Base-by-base conservation (phyloP, 2,888 invertebrate species). In the Odontocerum albicorne region DNA sequence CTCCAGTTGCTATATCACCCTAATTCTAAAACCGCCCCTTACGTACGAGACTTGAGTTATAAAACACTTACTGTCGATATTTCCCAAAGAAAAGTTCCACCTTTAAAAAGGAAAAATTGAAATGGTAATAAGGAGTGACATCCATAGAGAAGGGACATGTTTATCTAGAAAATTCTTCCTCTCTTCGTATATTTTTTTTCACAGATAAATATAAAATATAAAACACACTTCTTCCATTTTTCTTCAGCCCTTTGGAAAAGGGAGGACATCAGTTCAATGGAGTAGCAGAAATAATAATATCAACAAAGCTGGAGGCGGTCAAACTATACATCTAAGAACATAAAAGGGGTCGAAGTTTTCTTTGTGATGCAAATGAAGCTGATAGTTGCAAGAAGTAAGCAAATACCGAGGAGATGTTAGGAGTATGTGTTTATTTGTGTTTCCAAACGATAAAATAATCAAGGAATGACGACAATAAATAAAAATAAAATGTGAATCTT, bases 61-160 rank as follows among this genome's bases (percentile, higher is more conserved):
- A 58, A 58, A 53, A 58, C 54, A 50, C 54, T 58, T 58, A 54
- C 43, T 52, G 52, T 40, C 52, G 54, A 58, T 49, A 47, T 50
- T 46, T 54, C 13, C 33, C 50, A 19, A n/a, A 33, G 22, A 22
- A 35, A 49, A 49, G 33, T 43, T 47, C 43, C 35, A 54, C 51
- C 55, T 52, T 55, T 49, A 59, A 55, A 55, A 46, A 43, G 49
- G 44, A 57, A 43, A 55, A 59, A 59, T 52, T 59, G 51, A 51
- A 59, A 55, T 59, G 59, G 52, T 55, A 55, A 55, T 54, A 22
- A 21, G 47, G 43, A 40, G 43, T 20, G 35, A 42, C 45, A 43
- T 55, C 39, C 49, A 33, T n/a, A n/a, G n/a, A n/a, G n/a, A 38
- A 22, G 49, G 33, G 51, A 47, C 49, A 49, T 50, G 55, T 52